phyloP scores from a whole-genome alignment of 2,888 invertebrate species.

The Apodemia zela region DNA sequence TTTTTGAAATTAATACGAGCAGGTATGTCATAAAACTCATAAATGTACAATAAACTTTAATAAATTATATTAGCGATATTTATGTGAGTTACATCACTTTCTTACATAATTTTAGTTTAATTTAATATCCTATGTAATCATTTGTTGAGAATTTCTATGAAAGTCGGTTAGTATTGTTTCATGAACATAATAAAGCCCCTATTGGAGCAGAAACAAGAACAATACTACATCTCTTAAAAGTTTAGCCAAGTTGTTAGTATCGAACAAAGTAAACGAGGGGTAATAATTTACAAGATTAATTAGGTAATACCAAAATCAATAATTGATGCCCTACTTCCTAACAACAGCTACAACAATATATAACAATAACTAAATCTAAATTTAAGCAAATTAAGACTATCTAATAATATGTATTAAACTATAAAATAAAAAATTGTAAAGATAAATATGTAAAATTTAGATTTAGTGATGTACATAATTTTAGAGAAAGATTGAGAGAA shows the following conservation, averaged over 20 bases:
- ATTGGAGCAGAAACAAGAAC: neutral
- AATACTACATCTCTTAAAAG: conserved; percentile 2
- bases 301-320: neutral
- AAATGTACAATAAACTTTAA: neutral
- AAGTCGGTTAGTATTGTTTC: neutral
- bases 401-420: too few relatives aligned
- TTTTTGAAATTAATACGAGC: neutral
- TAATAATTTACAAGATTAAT: neutral
- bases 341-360: too few relatives aligned
- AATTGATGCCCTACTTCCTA: too few relatives aligned
- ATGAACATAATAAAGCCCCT: neutral
- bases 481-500: too few relatives aligned
- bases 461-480: too few relatives aligned
- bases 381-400: too few relatives aligned
- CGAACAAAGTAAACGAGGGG: neutral
- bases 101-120: neutral
- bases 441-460: too few relatives aligned
- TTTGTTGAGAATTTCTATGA: neutral
- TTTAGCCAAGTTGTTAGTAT: neutral
- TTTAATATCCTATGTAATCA: neutral
- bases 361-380: too few relatives aligned
- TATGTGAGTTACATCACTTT: neutral
- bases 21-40: too few relatives aligned
- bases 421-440: too few relatives aligned
- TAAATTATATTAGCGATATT: neutral